Conservation (phyloP, 2,113 vertebrate species). For the Nothocercus julius region DNA sequence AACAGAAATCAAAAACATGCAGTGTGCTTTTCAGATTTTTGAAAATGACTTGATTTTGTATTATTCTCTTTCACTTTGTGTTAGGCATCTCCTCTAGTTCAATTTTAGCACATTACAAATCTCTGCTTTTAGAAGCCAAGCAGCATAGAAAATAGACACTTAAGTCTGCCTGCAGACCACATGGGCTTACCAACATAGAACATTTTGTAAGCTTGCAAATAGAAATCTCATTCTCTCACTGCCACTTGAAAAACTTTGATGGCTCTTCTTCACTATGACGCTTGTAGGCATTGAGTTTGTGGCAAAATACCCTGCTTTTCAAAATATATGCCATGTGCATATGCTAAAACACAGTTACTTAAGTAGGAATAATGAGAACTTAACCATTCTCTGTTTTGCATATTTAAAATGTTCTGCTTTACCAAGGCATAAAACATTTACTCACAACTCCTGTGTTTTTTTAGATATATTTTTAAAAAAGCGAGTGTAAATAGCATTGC, state of each 20-base stretch:
- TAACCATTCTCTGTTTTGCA: not conserved
- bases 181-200: not conserved
- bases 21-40: not conserved
- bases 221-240: not conserved
- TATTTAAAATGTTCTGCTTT: constrained; percentile 27
- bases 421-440: not conserved
- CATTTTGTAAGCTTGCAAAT: not conserved
- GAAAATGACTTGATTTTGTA: not conserved
- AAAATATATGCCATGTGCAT: not conserved
- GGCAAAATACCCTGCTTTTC: not conserved
- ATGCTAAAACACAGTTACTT: not conserved
- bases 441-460: not conserved
- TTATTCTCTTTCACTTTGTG: not conserved
- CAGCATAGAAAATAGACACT: not conserved
- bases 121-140: not conserved
- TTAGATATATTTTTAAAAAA: not conserved
- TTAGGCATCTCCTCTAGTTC: not conserved
- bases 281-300: not conserved
- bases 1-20: not conserved
- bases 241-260: not conserved
- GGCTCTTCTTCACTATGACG: not conserved
- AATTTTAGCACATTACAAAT: not conserved
- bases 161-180: not conserved
- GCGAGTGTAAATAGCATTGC: constrained; percentile 53
- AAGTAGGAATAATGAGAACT: not conserved